Evolutionary conservation across 2,113 vertebrate genomes (phyloP).

Genomic region (Dipodomys merriami): DNA sequence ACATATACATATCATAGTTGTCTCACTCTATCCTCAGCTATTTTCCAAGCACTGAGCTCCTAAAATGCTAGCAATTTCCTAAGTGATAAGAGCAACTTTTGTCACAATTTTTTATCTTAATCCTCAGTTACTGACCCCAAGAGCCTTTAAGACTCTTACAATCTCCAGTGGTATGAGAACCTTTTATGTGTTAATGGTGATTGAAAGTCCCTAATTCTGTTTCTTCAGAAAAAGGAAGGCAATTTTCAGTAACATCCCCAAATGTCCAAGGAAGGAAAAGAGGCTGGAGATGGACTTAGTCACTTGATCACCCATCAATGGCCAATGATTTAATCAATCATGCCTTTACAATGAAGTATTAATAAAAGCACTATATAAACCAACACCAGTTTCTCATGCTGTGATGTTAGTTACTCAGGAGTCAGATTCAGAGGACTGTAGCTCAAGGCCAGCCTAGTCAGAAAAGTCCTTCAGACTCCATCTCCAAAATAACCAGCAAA

Average conservation of each 20-base stretch:
- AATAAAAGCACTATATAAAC: too few species aligned
- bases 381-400: too few species aligned
- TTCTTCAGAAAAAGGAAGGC: background rate
- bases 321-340: too few species aligned
- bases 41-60: background rate
- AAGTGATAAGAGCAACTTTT: background rate
- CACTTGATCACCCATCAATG: background rate
- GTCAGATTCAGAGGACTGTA: too few species aligned
- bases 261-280: background rate
- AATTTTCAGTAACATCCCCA: background rate
- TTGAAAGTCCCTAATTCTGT: background rate
- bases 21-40: background rate
- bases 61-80: background rate
- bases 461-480: too few species aligned
- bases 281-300: too few species aligned
- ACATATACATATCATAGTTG: background rate
- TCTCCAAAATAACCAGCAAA: too few species aligned
- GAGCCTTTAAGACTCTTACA: background rate
- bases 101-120: background rate
- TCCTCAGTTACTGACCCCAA: background rate
- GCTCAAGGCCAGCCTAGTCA: too few species aligned
- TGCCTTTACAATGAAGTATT: too few species aligned
- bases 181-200: background rate
- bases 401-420: too few species aligned
- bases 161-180: background rate